A percentile compares a stretch with the other conserved stretches of the same genome.
These are phyloP conservation scores for Sesamia inferens DNA, from an alignment of 2,888 invertebrate species.

Conservation along the genomic window DNA sequence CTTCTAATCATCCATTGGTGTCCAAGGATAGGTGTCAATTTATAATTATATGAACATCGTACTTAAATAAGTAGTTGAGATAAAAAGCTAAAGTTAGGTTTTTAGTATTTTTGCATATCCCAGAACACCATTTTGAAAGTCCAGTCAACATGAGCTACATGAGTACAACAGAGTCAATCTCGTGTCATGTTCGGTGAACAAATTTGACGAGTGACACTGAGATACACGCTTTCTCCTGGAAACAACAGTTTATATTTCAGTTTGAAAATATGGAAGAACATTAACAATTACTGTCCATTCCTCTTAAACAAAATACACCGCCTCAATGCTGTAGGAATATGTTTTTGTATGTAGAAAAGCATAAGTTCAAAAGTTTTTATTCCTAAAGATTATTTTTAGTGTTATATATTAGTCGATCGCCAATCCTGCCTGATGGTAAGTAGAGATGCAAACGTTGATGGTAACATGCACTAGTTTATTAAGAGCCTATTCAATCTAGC, in stretches of 20 bases:
- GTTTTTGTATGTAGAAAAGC: no score
- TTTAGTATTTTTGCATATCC: not conserved
- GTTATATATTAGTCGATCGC: no score
- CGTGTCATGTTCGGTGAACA: slow-evolving; percentile 2
- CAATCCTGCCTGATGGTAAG: no score
- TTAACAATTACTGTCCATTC: not conserved
- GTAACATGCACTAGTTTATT: no score
- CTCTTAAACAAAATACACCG: not conserved
- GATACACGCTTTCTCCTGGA: slow-evolving; percentile 1
- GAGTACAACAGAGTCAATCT: not conserved
- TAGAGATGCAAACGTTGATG: no score
- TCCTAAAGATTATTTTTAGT: not conserved
- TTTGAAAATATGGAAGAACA: not conserved
- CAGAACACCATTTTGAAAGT: not conserved
- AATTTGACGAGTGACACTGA: slow-evolving; percentile 1
- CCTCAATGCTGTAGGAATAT: no score
- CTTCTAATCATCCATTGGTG: no score
- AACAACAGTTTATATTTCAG: not conserved
- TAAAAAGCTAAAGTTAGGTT: no score
- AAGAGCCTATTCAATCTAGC: no score
- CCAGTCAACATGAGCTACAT: not conserved
- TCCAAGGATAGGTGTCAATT: no score
- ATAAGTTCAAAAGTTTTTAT: not conserved
- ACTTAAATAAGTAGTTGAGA: no score
- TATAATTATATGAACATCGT: no score